Evolutionary conservation across 2,113 vertebrate species (phyloP).

Genomic region (Paratilapia polleni): DNA sequence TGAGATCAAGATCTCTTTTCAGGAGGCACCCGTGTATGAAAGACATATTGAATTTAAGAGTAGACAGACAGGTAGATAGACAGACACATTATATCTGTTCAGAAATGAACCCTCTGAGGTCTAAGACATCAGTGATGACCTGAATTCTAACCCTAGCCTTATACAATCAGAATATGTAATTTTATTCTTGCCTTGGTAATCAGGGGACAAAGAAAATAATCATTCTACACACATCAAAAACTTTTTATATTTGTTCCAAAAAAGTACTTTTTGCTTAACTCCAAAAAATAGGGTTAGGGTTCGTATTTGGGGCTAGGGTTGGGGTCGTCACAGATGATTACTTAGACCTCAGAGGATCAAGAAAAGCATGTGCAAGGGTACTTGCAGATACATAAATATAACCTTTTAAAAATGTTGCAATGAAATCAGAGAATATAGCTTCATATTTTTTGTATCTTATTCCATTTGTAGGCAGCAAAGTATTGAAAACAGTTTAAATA

Average conservation of each 20-base stretch:
- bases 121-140: too few relatives aligned
- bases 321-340: not conserved
- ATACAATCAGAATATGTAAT: too few relatives aligned
- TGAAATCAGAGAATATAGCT: not conserved
- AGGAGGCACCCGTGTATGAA: not conserved
- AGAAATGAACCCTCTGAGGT: too few relatives aligned
- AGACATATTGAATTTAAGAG: not conserved
- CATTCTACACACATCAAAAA: too few relatives aligned
- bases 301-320: not conserved
- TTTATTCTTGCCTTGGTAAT: too few relatives aligned
- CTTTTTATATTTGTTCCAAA: too few relatives aligned
- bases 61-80: too few relatives aligned
- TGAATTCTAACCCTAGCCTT: too few relatives aligned
- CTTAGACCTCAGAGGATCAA: not conserved
- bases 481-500: not conserved
- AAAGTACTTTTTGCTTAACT: too few relatives aligned
- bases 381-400: not conserved
- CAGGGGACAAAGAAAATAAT: too few relatives aligned
- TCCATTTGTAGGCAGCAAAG: not conserved
- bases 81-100: too few relatives aligned
- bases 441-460: not conserved
- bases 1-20: not conserved
- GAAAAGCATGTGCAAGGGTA: not conserved
- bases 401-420: not conserved
- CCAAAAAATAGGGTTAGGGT: not conserved